Evolutionary conservation across 2,113 vertebrate species (phyloP).

Genomic region (Pollimyrus isidori): DNA sequence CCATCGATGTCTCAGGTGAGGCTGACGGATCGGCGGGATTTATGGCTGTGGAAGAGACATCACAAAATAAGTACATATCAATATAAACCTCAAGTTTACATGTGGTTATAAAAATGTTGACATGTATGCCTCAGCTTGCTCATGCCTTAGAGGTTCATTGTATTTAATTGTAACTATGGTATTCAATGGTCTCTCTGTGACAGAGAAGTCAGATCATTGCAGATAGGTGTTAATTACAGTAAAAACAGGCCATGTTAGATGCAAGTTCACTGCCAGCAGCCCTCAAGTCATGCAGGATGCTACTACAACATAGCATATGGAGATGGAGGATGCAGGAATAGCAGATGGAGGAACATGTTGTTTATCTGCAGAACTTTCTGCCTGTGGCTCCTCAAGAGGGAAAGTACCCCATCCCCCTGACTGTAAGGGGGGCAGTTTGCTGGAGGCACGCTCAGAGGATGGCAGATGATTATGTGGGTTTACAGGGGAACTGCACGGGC

Average conservation of each 20-base stretch:
- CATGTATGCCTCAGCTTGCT: background rate
- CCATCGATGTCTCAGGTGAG: slow-evolving; percentile 9
- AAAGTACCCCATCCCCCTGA: background rate
- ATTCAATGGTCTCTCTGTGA: background rate
- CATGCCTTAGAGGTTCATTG: background rate
- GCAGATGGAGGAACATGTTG: slow-evolving; percentile 42
- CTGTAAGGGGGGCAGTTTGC: background rate
- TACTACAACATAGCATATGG: no score
- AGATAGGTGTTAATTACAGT: background rate
- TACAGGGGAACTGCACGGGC: background rate
- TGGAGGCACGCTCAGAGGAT: background rate
- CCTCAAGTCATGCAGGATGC: background rate
- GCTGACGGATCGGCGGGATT: slow-evolving; percentile 6
- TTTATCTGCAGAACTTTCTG: slow-evolving; percentile 24
- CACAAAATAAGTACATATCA: background rate
- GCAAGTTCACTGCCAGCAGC: background rate
- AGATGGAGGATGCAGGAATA: background rate
- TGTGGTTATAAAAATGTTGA: background rate
- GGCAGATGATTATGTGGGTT: background rate
- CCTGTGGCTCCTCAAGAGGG: slow-evolving; percentile 1
- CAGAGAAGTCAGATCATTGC: background rate
- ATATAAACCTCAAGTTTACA: background rate
- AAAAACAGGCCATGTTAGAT: background rate
- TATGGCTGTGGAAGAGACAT: slow-evolving; percentile 25
- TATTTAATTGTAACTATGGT: background rate